Percentiles rank a stretch among this genome's conserved stretches.
These are phyloP conservation scores for Steatornis caripensis DNA, from an alignment of 2,113 vertebrate genomes.

Conservation along the genomic window DNA sequence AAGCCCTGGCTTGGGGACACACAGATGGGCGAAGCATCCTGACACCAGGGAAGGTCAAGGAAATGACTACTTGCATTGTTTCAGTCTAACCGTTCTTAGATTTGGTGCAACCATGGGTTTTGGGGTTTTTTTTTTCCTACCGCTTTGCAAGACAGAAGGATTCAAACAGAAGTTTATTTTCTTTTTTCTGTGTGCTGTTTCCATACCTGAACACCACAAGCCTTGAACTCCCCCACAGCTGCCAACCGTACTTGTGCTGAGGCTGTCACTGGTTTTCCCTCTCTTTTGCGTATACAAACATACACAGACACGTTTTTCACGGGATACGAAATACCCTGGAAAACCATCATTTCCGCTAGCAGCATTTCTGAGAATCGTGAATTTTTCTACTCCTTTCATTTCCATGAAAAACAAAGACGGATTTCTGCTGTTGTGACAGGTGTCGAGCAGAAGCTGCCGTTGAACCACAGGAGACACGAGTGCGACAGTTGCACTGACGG, in stretches of 20 bases:
- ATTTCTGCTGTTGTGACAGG: not conserved
- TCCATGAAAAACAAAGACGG: not conserved
- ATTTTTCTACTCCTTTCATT: not conserved
- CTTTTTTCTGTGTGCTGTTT: not conserved
- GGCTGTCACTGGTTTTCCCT: not conserved
- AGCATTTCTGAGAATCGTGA: not conserved
- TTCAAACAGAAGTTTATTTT: not conserved
- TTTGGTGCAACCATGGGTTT: not conserved
- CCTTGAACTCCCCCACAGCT: not conserved
- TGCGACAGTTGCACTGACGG: rapidly evolving
- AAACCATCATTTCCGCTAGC: not conserved
- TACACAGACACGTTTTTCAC: not conserved
- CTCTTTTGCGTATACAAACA: not conserved
- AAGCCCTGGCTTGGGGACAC: not conserved
- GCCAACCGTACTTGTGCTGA: rapidly evolving
- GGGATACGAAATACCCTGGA: not conserved
- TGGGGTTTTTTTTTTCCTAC: not conserved
- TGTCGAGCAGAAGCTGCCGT: rapidly evolving
- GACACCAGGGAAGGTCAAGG: not conserved
- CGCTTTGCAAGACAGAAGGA: not conserved
- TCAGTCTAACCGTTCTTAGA: not conserved
- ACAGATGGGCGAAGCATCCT: not conserved
- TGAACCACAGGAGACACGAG: rapidly evolving
- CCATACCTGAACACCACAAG: not conserved
- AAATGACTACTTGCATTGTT: not conserved